Evolutionary conservation across 2,797 vertebrate genomes (phyloP).

Genomic region (Sebastes dallii): DNA sequence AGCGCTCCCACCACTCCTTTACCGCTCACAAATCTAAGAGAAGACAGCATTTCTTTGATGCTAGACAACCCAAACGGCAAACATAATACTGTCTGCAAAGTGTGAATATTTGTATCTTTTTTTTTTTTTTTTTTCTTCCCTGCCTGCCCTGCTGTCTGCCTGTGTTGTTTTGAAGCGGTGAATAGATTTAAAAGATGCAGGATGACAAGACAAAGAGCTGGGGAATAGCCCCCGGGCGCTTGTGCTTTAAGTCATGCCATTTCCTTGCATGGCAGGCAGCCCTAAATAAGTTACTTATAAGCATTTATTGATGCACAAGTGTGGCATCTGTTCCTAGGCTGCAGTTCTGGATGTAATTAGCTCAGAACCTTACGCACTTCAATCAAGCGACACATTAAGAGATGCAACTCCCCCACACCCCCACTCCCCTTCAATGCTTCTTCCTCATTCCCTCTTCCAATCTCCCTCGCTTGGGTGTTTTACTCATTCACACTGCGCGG

Average conservation of each 20-base stretch:
- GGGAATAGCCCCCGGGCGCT: slow-evolving; percentile 77
- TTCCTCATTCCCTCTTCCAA: slow-evolving; percentile 63
- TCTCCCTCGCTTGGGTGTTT: slow-evolving; percentile 69
- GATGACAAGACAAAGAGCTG: slow-evolving; percentile 87
- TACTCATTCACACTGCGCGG: slow-evolving; percentile 72
- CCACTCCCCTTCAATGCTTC: slow-evolving; percentile 39
- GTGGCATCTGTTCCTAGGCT: slow-evolving; percentile 84
- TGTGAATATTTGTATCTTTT: slow-evolving; percentile 82
- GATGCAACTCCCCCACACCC: slow-evolving; percentile 39
- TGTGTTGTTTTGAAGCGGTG: slow-evolving; percentile 82
- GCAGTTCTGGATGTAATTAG: slow-evolving; percentile 83
- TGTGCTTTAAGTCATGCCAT: slow-evolving; percentile 86
- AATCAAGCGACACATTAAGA: slow-evolving; percentile 81
- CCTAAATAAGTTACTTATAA: slow-evolving; percentile 89
- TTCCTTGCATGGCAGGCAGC: slow-evolving; percentile 86
- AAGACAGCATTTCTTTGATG: slow-evolving; percentile 77
- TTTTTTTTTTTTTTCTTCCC: slow-evolving; percentile 44
- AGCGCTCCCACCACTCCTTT: slow-evolving; percentile 54
- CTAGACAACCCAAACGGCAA: slow-evolving; percentile 74
- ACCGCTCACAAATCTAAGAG: slow-evolving; percentile 70
- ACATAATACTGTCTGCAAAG: slow-evolving; percentile 80
- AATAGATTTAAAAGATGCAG: slow-evolving; percentile 87
- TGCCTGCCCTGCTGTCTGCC: slow-evolving; percentile 80
- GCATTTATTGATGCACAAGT: slow-evolving; percentile 87
- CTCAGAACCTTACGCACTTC: slow-evolving; percentile 81